Evolutionary conservation across 2,113 vertebrate species (phyloP).

Genomic region (Pollimyrus isidori): DNA sequence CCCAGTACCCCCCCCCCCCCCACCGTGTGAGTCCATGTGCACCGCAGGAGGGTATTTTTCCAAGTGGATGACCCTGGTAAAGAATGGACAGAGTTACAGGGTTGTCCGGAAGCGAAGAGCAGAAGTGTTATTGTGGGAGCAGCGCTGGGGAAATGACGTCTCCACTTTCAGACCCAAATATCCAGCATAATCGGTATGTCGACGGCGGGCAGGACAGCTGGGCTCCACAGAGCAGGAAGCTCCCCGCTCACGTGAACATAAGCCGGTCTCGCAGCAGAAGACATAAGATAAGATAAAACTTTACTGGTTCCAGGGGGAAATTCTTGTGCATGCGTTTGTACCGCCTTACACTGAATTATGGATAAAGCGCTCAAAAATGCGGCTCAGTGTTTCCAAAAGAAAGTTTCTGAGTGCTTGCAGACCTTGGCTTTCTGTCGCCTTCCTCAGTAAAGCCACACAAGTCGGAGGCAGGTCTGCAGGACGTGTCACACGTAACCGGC

Average conservation of each 20-base stretch:
- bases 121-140: constrained; percentile 1
- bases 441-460: constrained; percentile 22
- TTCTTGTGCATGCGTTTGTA: background rate
- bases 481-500: constrained; percentile 29
- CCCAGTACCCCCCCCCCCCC: too few relatives aligned
- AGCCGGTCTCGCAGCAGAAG: background rate
- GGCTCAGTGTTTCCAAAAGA: background rate
- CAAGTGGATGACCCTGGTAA: background rate
- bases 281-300: background rate
- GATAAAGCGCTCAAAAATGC: background rate
- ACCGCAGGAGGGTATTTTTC: background rate
- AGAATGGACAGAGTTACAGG: background rate
- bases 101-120: background rate
- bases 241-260: background rate
- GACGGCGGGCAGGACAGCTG: background rate
- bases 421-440: background rate
- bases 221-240: background rate
- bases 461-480: constrained; percentile 21
- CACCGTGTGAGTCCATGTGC: background rate
- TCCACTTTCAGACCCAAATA: background rate
- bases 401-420: background rate
- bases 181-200: background rate
- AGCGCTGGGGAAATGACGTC: background rate
- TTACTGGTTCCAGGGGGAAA: background rate
- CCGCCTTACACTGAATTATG: background rate